phyloP scores from a whole-genome alignment of 1,140 invertebrate genomes.

The Lysiphlebus fabarum region DNA sequence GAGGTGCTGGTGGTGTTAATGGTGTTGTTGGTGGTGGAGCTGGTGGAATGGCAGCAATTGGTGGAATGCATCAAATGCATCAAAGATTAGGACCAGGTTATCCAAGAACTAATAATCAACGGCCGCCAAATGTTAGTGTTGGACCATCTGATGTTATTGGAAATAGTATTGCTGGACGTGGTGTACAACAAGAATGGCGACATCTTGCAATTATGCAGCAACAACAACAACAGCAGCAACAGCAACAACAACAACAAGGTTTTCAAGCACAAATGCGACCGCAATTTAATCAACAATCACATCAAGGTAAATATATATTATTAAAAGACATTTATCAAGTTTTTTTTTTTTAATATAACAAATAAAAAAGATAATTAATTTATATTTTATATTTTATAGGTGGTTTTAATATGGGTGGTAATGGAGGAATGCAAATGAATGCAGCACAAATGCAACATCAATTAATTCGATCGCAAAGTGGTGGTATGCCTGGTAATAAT shows the following conservation, averaged over 20 bases:
- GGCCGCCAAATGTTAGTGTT: slow-evolving; percentile 59
- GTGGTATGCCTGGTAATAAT: slow-evolving; percentile 43
- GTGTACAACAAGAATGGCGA: slow-evolving; percentile 61
- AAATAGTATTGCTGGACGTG: slow-evolving; percentile 47
- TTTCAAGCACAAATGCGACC: slow-evolving; percentile 61
- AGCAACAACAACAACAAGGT: slow-evolving; percentile 54
- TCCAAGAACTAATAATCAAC: slow-evolving; percentile 54
- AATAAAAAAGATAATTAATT: too few relatives aligned
- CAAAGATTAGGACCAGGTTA: slow-evolving; percentile 50
- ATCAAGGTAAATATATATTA: slow-evolving; percentile 57
- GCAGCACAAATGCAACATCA: slow-evolving; percentile 58
- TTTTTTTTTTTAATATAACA: slow-evolving; percentile 10
- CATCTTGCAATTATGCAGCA: slow-evolving; percentile 67
- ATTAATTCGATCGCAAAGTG: slow-evolving; percentile 49
- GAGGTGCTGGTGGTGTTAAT: slow-evolving; percentile 14
- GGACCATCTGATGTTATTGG: slow-evolving; percentile 49
- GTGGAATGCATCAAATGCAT: slow-evolving; percentile 56
- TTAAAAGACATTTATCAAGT: slow-evolving; percentile 26
- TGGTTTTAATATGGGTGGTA: slow-evolving; percentile 48
- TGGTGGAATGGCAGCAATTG: slow-evolving; percentile 38
- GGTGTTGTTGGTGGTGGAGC: slow-evolving; percentile 31
- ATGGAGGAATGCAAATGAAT: slow-evolving; percentile 58
- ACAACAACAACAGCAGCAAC: slow-evolving; percentile 58
- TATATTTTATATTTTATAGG: slow-evolving; percentile 40
- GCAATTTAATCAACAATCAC: slow-evolving; percentile 62